These are phyloP conservation scores for Rhynchomys soricoides DNA, from an alignment of 2,113 vertebrate genomes.

Conservation along the genomic window DNA sequence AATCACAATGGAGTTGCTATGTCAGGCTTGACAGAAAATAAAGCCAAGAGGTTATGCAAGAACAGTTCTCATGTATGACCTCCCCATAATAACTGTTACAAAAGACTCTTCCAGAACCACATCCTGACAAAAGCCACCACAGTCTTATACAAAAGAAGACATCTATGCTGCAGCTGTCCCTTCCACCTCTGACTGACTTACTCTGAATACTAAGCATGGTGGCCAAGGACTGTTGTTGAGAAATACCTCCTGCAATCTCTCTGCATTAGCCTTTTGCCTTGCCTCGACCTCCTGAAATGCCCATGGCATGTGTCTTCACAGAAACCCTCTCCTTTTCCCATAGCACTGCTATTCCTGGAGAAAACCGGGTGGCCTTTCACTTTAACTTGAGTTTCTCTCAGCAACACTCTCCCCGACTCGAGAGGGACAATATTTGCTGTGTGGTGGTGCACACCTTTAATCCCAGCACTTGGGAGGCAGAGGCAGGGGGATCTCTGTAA, in stretches of 20 bases:
- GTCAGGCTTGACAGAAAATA: background rate
- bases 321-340: background rate
- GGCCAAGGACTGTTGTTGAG: background rate
- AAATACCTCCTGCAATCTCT: background rate
- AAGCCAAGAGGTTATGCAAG: background rate
- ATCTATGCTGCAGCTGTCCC: background rate
- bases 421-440: background rate
- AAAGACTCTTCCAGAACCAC: background rate
- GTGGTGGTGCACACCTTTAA: background rate
- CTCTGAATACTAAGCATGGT: background rate
- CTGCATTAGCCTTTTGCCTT: background rate
- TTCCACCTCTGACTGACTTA: background rate
- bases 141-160: background rate
- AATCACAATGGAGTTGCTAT: background rate
- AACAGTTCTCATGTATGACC: background rate
- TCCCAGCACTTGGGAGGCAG: background rate
- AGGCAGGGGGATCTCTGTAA: background rate
- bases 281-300: background rate
- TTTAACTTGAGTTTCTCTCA: background rate
- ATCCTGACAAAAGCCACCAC: background rate
- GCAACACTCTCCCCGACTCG: background rate
- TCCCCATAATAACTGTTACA: background rate
- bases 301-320: fast-evolving
- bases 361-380: background rate
- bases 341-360: background rate